Base-by-base conservation (phyloP, 2,113 vertebrate genomes). In the Thermophis baileyi region DNA sequence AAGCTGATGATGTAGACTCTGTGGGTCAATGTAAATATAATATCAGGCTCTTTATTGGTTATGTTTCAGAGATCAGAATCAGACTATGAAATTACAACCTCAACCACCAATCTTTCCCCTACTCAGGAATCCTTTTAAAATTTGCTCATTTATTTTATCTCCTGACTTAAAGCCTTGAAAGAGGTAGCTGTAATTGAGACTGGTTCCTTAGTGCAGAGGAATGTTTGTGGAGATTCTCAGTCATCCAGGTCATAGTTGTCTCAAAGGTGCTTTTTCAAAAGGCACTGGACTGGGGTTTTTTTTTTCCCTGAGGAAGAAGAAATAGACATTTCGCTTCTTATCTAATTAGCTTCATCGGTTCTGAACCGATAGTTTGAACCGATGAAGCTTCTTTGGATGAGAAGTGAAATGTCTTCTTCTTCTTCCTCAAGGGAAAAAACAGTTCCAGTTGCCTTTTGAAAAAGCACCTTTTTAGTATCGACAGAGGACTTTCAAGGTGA, bases 1-100 rank as follows among this genome's bases (percentile, higher is more conserved):
- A 96, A 92, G 57, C 53, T 88, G 14, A 4, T 51, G 87, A 53
- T 44, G 9, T n/a, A n/a, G n/a, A n/a, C n/a, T n/a, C n/a, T n/a
- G n/a, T 47, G 35, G 35, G 35, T 81, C 35, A 44, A 8, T 74
- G 53, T 25, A 57, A 22, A 91, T 92, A 30, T 11, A 57, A 16
- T 88, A 86, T n/a, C 46, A 0, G 53, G 91, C 92, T 94, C 93
- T 90, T 93, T 94, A 90, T 51, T 85, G 6, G 16, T 46, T 49
- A 49, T 81, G 74, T 40, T 81, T 81, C 35, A 57, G 16, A 86
- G 12, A 46, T 40, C 22, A 47, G 35, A 91, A 85, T 27, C 57
- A 50, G 27, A 22, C 16, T 14, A 35, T 51, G 18, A 50, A 47
- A 90, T 40, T 57, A 44, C 53, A 54, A 20, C 1, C 16, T 51